Percentiles rank a stretch among this genome's conserved stretches.
These are phyloP conservation scores for Dipus sagitta DNA, from an alignment of 2,797 vertebrate genomes.

Conservation along the genomic window DNA sequence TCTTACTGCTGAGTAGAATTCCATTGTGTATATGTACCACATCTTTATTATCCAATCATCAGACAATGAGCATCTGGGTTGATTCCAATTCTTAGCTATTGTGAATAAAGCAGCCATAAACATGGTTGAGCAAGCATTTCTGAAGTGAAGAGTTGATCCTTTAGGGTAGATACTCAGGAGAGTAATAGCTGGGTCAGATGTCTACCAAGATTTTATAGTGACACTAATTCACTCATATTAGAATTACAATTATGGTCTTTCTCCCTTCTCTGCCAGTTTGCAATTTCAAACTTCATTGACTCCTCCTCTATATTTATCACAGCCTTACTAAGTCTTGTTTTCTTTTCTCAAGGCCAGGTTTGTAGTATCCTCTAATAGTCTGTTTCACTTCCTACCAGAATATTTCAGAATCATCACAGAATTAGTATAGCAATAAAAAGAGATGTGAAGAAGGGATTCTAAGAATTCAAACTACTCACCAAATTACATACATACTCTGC, in stretches of 20 bases:
- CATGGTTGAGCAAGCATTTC: too few relatives aligned
- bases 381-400: neutral
- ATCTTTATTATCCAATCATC: too few relatives aligned
- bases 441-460: neutral
- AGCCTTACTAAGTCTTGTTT: neutral
- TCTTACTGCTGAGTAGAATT: too few relatives aligned
- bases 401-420: constrained; percentile 22
- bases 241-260: neutral
- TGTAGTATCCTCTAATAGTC: neutral
- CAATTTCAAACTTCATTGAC: neutral
- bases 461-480: constrained; percentile 2
- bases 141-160: too few relatives aligned
- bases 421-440: neutral
- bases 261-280: neutral
- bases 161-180: too few relatives aligned
- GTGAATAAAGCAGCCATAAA: too few relatives aligned
- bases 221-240: neutral
- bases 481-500: constrained; percentile 3
- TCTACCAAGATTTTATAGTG: too few relatives aligned
- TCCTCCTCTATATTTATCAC: neutral
- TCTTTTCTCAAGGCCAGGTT: neutral
- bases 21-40: too few relatives aligned
- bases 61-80: too few relatives aligned
- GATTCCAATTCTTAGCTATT: too few relatives aligned
- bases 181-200: too few relatives aligned